Evolutionary conservation across 1,140 invertebrate species (phyloP).

Genomic region (Dendroctonus valens): DNA sequence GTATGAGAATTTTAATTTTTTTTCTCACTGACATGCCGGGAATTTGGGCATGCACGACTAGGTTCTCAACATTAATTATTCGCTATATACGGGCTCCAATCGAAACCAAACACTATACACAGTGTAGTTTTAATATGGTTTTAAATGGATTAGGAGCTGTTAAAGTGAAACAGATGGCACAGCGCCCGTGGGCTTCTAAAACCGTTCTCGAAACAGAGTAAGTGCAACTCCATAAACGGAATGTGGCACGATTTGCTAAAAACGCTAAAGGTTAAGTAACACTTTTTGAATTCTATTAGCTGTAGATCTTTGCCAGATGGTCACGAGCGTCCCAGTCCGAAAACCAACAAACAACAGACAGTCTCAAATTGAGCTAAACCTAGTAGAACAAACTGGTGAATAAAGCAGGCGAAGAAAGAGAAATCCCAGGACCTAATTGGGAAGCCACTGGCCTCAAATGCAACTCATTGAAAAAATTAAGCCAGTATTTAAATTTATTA

Average conservation of each 20-base stretch:
- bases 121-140: not conserved
- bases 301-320: not conserved
- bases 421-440: not conserved
- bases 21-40: too few species aligned
- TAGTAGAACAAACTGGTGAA: too few species aligned
- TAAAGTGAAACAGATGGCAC: constrained; percentile 6
- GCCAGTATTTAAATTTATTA: constrained; percentile 20
- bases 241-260: constrained; percentile 10
- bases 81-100: too few species aligned
- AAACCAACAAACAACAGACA: too few species aligned
- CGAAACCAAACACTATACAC: not conserved
- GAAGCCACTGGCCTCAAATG: not conserved
- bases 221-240: constrained; percentile 15
- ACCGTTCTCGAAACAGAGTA: constrained; percentile 8
- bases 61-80: too few species aligned
- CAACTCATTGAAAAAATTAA: constrained; percentile 18
- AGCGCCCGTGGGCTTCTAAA: constrained; percentile 3
- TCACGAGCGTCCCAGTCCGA: too few species aligned
- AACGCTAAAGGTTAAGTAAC: constrained; percentile 1
- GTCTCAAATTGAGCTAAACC: too few species aligned
- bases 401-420: too few species aligned
- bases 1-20: too few species aligned
- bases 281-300: not conserved
- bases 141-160: not conserved
- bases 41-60: too few species aligned